Evolutionary conservation across 2,797 vertebrate genomes (phyloP), one percentile per base, ranked within the genome.

Genomic region (Lutjanus campechanus): DNA sequence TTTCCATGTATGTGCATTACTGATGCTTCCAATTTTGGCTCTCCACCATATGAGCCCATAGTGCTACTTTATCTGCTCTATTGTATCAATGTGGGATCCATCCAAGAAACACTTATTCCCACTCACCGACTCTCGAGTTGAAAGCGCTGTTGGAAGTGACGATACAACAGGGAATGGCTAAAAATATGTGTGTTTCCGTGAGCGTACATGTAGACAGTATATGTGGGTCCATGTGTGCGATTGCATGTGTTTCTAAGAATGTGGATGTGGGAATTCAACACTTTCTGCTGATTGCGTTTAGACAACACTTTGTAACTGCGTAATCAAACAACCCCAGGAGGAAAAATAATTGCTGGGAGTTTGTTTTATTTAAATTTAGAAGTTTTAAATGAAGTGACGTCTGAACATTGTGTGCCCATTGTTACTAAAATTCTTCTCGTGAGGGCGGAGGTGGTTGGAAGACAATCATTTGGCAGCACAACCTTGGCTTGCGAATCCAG

Each of bases 81-180:
- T 84, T 90, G 87, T 85, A 69, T 88, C 85, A 91, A 79, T 75
- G 72, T 91, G 89, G 84, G 90, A 81, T 91, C 75, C 81, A 81
- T 92, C 92, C 89, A 92, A 91, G 77, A 94, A 87, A 83, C 85
- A 89, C 90, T 85, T 91, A 86, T 93, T 91, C 90, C 84, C 87
- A 89, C 84, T 89, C 85, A 85, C 79, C 16, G 64, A 82, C 83
- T 91, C 83, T 88, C 62, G 81, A 91, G 82, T 84, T 81, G 69
- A 87, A 77, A 83, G 81, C 80, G 74, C 76, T 77, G 76, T 80
- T 80, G 69, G 67, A 86, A 82, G 78, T 68, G 77, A 80, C 36
- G 75, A 77, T 73, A 76, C 78, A 81, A 79, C 80, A 36, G 79
- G 84, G 53, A 82, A 78, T 17, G 11, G 49, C 79, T 88, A 88